Evolutionary conservation across 2,888 invertebrate species (phyloP).

Genomic region (Aelia acuminata): DNA sequence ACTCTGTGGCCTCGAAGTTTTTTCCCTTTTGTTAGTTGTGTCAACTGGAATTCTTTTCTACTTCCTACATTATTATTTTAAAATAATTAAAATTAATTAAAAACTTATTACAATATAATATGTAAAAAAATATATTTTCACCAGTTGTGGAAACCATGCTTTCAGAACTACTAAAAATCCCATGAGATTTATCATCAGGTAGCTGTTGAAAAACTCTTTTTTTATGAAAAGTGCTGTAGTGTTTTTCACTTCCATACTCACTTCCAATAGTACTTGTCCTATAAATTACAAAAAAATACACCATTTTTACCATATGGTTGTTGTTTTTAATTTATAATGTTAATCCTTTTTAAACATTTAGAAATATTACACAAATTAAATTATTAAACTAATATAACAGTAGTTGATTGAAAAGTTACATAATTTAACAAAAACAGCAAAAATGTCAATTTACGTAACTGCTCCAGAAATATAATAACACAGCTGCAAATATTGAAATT

Average conservation of each 20-base stretch:
- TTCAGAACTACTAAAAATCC: slow-evolving; percentile 83
- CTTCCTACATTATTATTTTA: slow-evolving; percentile 60
- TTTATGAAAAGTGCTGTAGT: slow-evolving; percentile 70
- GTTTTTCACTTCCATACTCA: slow-evolving; percentile 72
- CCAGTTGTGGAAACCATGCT: slow-evolving; percentile 77
- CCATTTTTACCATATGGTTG: too few species aligned
- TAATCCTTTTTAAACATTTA: too few species aligned
- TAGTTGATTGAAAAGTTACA: too few species aligned
- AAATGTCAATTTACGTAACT: too few species aligned
- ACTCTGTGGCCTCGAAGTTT: slow-evolving; percentile 85
- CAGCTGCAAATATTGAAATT: too few species aligned
- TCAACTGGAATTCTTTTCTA: slow-evolving; percentile 70
- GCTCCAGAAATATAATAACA: too few species aligned
- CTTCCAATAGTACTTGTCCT: slow-evolving; percentile 74
- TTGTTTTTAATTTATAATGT: too few species aligned
- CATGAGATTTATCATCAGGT: slow-evolving; percentile 73
- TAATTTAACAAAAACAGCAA: too few species aligned
- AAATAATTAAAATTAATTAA: slow-evolving; percentile 20
- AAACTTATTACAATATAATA: not conserved
- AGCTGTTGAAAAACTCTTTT: slow-evolving; percentile 70
- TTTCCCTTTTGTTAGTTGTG: slow-evolving; percentile 75
- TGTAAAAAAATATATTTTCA: slow-evolving; percentile 51
- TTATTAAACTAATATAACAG: too few species aligned
- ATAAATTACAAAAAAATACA: slow-evolving; percentile 60
- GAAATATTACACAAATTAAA: too few species aligned